Evolutionary conservation across 2,888 invertebrate genomes (phyloP), one percentile per base, ranked within the genome.

Genomic region (Alitta virens): DNA sequence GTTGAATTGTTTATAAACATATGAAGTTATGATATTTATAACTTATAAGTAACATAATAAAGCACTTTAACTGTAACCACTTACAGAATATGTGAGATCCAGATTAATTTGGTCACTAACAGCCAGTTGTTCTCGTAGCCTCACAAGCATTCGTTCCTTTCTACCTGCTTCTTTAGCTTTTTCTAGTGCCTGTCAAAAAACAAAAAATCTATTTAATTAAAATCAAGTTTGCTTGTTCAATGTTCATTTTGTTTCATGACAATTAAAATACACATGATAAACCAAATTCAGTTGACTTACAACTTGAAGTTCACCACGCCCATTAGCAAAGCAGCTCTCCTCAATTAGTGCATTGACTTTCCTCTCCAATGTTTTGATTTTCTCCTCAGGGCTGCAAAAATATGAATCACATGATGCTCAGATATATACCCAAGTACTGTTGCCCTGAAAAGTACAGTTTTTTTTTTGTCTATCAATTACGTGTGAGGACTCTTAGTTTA

Each of bases 151-250:
- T 61, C 94, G 86, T 80, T 99, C 98, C 76, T 96, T 88, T 9
- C 93, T 88, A 0, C 95, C 94, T 0, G 98, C 96, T 81, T 99
- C 98, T 81, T 97, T 96, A 0, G 98, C 98, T 80, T 95, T 92
- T 60, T 92, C 91, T 53, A 98, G 82, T 0, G 94, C 89, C 83
- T 84, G 62, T n/a, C 67, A 68, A 51, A 56, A 18, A 51, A 53
- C 33, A 33, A 5, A 12, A 33, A 33, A 33, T 33, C 33, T 7
- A 33, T 7, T 5, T 12, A 33, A 33, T 7, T 33, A 12, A 33
- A 33, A 12, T 33, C 12, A 33, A 33, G 33, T 33, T 33, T 33
- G 5, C 12, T 12, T 33, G 5, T 7, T 7, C 7, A 33, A 33
- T 33, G 5, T 5, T 33, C 33, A 33, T 33, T 7, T 33, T 7